Evolutionary conservation across 1,140 invertebrate genomes (phyloP).

Genomic region (Argopecten irradians): DNA sequence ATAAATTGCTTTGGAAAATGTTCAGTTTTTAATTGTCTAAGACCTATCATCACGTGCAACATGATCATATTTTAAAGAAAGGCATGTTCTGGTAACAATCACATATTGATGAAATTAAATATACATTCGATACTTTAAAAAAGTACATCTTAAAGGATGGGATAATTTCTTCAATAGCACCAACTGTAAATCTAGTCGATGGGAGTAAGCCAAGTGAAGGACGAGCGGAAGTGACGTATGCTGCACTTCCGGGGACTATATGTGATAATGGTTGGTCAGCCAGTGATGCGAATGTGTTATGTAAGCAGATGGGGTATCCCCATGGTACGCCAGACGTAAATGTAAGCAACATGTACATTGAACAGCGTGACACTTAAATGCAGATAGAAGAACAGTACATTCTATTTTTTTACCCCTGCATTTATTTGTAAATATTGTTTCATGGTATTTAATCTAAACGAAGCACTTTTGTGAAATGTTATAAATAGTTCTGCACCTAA

Average conservation of each 20-base stretch:
- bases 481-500: too few species aligned
- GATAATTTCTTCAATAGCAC: conserved; percentile 45
- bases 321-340: conserved; percentile 51
- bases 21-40: background rate
- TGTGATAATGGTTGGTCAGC: conserved; percentile 65
- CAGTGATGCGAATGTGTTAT: conserved; percentile 64
- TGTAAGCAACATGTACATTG: background rate
- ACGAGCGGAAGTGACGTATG: conserved; percentile 72
- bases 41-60: background rate
- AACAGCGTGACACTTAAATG: too few species aligned
- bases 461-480: too few species aligned
- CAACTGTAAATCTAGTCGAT: conserved; percentile 49
- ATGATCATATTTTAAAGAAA: background rate
- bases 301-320: conserved; percentile 64
- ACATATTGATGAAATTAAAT: background rate
- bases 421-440: too few species aligned
- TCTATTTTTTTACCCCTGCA: too few species aligned
- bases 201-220: conserved; percentile 74
- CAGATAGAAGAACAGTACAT: too few species aligned
- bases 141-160: background rate
- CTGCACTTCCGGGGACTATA: conserved; percentile 68
- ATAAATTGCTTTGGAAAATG: background rate
- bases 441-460: too few species aligned
- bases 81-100: too few species aligned
- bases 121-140: background rate